Conservation (phyloP, 2,797 vertebrate genomes). For the Lagocephalus sceleratus region DNA sequence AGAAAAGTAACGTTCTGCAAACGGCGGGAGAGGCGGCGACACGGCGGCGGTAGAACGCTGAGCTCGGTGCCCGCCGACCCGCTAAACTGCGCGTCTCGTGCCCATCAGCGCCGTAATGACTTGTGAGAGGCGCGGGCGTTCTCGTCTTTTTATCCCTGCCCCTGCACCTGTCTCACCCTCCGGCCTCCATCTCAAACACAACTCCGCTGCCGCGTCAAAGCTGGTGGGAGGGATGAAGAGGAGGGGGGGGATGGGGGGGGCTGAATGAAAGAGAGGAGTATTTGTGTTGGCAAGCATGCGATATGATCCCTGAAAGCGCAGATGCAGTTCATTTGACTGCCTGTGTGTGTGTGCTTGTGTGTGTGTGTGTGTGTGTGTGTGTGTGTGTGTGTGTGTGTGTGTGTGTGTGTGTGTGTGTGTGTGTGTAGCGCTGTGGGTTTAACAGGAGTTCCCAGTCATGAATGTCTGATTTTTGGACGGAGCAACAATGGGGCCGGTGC, state of each 20-base stretch:
- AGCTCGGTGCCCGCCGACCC: not conserved
- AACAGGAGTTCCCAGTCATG: constrained; percentile 52
- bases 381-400: constrained; percentile 12
- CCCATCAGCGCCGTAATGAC: constrained; percentile 7
- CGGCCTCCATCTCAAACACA: constrained; percentile 35
- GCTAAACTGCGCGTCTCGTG: not conserved
- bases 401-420: too few species aligned
- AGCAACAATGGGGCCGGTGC: constrained; percentile 60
- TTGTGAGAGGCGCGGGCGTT: constrained; percentile 43
- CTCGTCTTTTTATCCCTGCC: constrained; percentile 14
- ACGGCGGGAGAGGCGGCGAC: not conserved
- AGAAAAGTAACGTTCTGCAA: too few species aligned
- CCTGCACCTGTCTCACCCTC: constrained; percentile 50
- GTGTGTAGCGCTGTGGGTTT: constrained; percentile 27
- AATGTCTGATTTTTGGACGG: constrained; percentile 68
- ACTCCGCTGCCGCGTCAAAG: constrained; percentile 24
- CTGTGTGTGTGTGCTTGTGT: constrained; percentile 8
- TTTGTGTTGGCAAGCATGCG: constrained; percentile 60
- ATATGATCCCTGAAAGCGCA: constrained; percentile 59
- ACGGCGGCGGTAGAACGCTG: not conserved
- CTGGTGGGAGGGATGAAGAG: constrained; percentile 12
- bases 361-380: constrained; percentile 14
- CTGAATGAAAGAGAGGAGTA: constrained; percentile 64
- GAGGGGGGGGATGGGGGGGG: constrained; percentile 25
- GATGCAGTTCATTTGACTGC: constrained; percentile 54